Percentiles rank a stretch among this genome's conserved stretches.
Conservation (phyloP, 2,888 invertebrate genomes). For the Acanthococcus lagerstroemiae region DNA sequence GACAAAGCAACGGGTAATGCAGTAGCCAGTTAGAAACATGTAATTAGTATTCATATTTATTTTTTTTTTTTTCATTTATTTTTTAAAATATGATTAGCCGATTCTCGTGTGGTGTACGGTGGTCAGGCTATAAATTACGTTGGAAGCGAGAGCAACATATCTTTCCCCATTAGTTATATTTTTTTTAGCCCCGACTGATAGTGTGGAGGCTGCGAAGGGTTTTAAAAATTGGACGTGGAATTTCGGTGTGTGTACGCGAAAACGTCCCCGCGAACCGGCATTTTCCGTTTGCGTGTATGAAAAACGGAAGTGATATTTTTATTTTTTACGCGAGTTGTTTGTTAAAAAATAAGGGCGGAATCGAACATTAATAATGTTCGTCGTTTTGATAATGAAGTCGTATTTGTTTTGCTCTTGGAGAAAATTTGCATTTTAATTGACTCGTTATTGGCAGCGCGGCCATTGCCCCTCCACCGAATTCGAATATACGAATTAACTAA, state of each 20-base stretch:
- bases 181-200: constrained; percentile 3
- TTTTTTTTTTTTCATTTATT: constrained; percentile 23
- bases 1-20: constrained; percentile 22
- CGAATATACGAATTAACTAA: no score
- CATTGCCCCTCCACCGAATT: no score
- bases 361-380: constrained; percentile 25
- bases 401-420: constrained; percentile 13
- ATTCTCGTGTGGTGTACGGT: constrained; percentile 17
- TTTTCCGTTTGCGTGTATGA: constrained; percentile 18
- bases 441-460: not conserved
- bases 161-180: not conserved
- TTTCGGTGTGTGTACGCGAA: constrained; percentile 3
- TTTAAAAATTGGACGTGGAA: constrained; percentile 19
- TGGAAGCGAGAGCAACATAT: constrained; percentile 23
- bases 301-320: constrained; percentile 29
- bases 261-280: constrained; percentile 12
- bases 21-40: constrained; percentile 26
- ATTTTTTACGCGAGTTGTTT: constrained; percentile 27
- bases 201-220: constrained; percentile 14
- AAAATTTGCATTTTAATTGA: constrained; percentile 26
- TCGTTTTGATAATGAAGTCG: constrained; percentile 23
- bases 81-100: constrained; percentile 24
- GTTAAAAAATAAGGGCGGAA: constrained; percentile 26
- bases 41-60: constrained; percentile 30
- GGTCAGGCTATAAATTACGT: constrained; percentile 23